A percentile compares a stretch with the other conserved stretches of the same genome.
Conservation (phyloP, 2,113 vertebrate species). For the Poicephalus meyeri region DNA sequence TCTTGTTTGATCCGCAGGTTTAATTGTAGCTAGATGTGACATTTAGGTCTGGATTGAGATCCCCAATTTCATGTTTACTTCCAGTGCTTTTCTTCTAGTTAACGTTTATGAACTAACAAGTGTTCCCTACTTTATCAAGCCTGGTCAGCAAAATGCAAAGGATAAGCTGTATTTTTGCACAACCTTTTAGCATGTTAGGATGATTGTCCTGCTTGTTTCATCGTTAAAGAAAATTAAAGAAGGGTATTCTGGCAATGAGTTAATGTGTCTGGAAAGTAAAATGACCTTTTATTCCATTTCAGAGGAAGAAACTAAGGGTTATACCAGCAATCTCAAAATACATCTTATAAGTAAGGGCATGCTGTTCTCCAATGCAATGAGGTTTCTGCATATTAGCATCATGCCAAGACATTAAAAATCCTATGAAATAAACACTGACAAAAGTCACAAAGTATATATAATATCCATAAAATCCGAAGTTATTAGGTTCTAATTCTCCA, state of each 20-base stretch:
- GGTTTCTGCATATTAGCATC: not conserved
- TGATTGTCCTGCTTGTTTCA: not conserved
- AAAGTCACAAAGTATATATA: not conserved
- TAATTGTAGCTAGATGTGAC: not conserved
- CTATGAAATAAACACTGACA: not conserved
- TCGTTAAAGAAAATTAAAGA: not conserved
- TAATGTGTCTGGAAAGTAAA: not conserved
- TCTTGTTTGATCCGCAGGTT: not conserved
- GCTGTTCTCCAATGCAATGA: not conserved
- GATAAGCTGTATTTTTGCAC: not conserved
- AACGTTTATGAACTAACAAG: not conserved
- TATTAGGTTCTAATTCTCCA: rapidly evolving
- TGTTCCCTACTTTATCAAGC: not conserved
- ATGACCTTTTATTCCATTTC: not conserved
- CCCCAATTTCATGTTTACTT: not conserved
- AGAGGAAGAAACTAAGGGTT: not conserved
- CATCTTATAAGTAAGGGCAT: not conserved
- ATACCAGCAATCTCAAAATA: not conserved
- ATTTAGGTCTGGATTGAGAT: not conserved
- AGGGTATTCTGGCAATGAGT: not conserved
- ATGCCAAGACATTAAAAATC: not conserved
- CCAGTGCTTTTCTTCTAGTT: not conserved
- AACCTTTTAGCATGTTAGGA: not conserved
- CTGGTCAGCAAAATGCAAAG: not conserved
- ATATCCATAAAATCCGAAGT: not conserved